phyloP scores from a whole-genome alignment of 2,113 vertebrate genomes.

The Eonycteris spelaea region DNA sequence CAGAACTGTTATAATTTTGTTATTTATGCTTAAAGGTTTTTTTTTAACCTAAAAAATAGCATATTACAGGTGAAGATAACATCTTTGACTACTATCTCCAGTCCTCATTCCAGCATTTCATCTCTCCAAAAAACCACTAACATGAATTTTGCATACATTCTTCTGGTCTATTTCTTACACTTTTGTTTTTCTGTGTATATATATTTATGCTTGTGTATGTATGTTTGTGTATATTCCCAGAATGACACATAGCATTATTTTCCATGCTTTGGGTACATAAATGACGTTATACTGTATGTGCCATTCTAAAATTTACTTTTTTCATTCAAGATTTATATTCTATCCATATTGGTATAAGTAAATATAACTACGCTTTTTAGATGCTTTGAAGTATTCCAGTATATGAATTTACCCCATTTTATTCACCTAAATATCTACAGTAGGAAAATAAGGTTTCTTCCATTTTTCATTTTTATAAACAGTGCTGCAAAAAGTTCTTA shows the following conservation, averaged over 20 bases:
- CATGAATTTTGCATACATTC: not conserved
- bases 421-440: slow-evolving; percentile 1
- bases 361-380: not conserved
- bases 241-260: not conserved
- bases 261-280: not conserved
- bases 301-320: slow-evolving; percentile 8
- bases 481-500: slow-evolving; percentile 1
- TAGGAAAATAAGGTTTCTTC: not conserved
- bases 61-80: not conserved
- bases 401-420: slow-evolving; percentile 4
- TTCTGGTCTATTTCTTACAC: not conserved
- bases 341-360: not conserved
- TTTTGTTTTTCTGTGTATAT: not conserved
- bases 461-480: slow-evolving; percentile 26
- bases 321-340: not conserved
- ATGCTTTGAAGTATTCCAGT: not conserved
- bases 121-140: not conserved
- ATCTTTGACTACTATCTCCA: not conserved
- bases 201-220: not conserved
- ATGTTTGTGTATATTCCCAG: not conserved
- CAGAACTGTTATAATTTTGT: not conserved
- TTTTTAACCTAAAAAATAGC: not conserved
- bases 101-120: not conserved
- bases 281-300: not conserved
- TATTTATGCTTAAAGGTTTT: not conserved